Base-by-base conservation (phyloP, 1,140 invertebrate genomes). In the Kradibia gibbosae region DNA sequence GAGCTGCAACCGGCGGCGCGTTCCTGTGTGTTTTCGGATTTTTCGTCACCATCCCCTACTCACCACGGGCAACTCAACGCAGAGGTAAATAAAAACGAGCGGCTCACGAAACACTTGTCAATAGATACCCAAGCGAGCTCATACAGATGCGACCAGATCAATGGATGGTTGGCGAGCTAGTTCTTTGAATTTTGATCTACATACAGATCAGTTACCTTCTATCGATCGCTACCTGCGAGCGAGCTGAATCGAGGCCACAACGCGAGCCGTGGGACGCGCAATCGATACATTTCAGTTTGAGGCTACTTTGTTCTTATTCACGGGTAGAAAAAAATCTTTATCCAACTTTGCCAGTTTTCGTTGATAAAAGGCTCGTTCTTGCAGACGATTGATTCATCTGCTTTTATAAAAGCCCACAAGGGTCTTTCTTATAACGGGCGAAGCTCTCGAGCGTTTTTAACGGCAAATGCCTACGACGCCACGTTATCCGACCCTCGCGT, bases 141-240 rank as follows among this genome's bases (percentile, higher is more conserved):
- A 20, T 15, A 65, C 1, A 2, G 34, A 36, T 13, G 57, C 31
- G 50, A 22, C 10, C 3, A 53, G 5, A 3, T 53, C 50, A 20
- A 22, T 53, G 22, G 50, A 45, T 13, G 15, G 34, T 22, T 36
- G 34, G 0, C 28, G 5, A 45, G 70, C 31, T 0, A 65, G 57
- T 67, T 48, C n/a, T 42, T 28, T 45, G 28, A 77, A 81, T 77
- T 81, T 60, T 77, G 80, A 77, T 81, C 80, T n/a, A 81, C 25
- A 81, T 81, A 77, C 7, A 45, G 80, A 76, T 81, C 80, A 25
- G 76, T 81, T 81, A 81, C 80, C 80, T 77, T 22, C 53, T 72
- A 81, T 81, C 65, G 80, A 77, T 8, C 62, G 74, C 11, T 22
- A 71, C 53, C 74, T 42, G n/a, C 57, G 28, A 71, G 77, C 75